These are phyloP conservation scores for Crioceris asparagi DNA, from an alignment of 2,888 invertebrate species.

Conservation along the genomic window DNA sequence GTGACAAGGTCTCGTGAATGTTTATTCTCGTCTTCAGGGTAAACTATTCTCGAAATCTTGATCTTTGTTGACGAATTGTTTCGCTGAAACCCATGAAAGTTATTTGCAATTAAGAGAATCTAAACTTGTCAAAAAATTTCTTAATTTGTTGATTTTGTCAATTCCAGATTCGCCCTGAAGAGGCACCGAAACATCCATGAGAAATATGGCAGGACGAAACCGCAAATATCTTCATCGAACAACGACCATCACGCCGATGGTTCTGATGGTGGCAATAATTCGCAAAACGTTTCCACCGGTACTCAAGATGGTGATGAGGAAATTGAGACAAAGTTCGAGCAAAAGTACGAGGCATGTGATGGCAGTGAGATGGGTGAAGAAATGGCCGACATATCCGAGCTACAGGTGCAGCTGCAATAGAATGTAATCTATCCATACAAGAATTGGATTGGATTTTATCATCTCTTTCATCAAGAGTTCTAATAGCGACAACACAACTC, in stretches of 20 bases:
- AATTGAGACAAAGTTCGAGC: conserved; percentile 32
- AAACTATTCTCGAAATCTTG: no score
- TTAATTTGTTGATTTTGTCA: no score
- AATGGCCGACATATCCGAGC: conserved; percentile 35
- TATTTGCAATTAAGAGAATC: no score
- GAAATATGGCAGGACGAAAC: conserved; percentile 61
- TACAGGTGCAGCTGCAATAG: conserved; percentile 36
- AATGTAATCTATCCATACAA: conserved; percentile 1
- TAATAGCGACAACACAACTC: no score
- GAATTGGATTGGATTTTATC: no score
- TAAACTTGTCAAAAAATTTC: no score
- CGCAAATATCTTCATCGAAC: conserved; percentile 29
- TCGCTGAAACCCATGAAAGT: no score
- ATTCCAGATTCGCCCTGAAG: conserved; percentile 59
- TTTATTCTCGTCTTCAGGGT: no score
- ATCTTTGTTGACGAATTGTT: no score
- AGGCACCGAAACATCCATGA: conserved; percentile 80
- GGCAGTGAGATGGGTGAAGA: conserved; percentile 32
- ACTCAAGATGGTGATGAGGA: conserved; percentile 26
- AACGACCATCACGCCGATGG: conserved; percentile 27
- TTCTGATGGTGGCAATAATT: conserved; percentile 16
- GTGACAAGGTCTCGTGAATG: no score
- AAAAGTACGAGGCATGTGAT: conserved; percentile 29
- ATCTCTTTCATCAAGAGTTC: no score
- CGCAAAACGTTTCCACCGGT: conserved; percentile 15